phyloP scores from a whole-genome alignment of 2,888 invertebrate species.

The Lymantria dispar region DNA sequence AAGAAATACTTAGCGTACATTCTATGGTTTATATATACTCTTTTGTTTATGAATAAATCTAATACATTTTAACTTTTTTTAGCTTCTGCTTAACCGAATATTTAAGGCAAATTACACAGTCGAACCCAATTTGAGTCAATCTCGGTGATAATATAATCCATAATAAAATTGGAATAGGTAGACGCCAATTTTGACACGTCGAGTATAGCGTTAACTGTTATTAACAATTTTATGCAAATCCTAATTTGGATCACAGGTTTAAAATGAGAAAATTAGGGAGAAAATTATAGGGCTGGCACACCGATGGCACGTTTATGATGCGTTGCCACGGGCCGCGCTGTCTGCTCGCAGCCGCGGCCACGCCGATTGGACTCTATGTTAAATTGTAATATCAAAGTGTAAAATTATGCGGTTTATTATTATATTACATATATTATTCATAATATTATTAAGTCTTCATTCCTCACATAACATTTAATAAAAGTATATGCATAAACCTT shows the following conservation, averaged over 20 bases:
- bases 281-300: slow-evolving; percentile 68
- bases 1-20: slow-evolving; percentile 26
- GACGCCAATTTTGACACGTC: slow-evolving; percentile 67
- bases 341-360: slow-evolving; percentile 26
- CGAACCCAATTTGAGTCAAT: slow-evolving; percentile 48
- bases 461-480: neutral
- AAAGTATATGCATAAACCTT: too few species aligned
- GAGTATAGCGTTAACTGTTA: slow-evolving; percentile 67
- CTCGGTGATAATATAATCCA: slow-evolving; percentile 52
- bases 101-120: slow-evolving; percentile 49
- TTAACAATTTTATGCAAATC: slow-evolving; percentile 79
- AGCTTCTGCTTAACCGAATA: slow-evolving; percentile 48
- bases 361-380: slow-evolving; percentile 25
- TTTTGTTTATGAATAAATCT: neutral
- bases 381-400: slow-evolving; percentile 32
- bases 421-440: slow-evolving; percentile 15
- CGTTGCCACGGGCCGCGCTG: slow-evolving; percentile 48
- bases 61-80: slow-evolving; percentile 45
- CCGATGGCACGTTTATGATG: slow-evolving; percentile 64
- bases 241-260: slow-evolving; percentile 68
- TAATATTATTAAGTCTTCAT: slow-evolving; percentile 16
- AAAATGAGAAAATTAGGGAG: slow-evolving; percentile 70
- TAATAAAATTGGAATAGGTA: slow-evolving; percentile 56
- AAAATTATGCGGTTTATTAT: slow-evolving; percentile 34
- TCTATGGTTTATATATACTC: neutral